Evolutionary conservation across 2,888 invertebrate genomes (phyloP).

Genomic region (Clistopyga incitator): DNA sequence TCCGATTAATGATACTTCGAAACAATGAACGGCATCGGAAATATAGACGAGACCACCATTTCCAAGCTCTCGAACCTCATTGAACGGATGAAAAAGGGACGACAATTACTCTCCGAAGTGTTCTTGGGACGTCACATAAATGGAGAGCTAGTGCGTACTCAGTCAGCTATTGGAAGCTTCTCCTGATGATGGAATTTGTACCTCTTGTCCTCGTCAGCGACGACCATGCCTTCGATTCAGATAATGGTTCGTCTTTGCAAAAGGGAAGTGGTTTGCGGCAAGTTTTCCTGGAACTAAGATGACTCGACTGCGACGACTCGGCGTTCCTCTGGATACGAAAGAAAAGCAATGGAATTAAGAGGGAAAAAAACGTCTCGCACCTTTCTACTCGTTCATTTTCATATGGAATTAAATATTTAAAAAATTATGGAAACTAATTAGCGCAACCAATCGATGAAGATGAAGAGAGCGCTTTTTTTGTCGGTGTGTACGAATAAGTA

Average conservation of each 20-base stretch:
- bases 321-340: conserved; percentile 12
- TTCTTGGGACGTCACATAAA: conserved; percentile 24
- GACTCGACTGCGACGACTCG: conserved; percentile 30
- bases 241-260: conserved; percentile 2
- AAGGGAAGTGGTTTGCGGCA: conserved; percentile 34
- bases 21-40: conserved; percentile 23
- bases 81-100: not conserved
- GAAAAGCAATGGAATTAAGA: conserved; percentile 13
- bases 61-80: conserved; percentile 21
- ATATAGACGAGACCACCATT: conserved; percentile 12
- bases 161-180: conserved; percentile 3
- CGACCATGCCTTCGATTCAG: conserved; percentile 1
- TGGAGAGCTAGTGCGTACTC: conserved; percentile 18
- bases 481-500: too few species aligned
- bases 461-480: not conserved
- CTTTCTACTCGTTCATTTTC: not conserved
- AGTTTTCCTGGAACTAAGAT: conserved; percentile 4
- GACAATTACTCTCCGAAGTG: conserved; percentile 4
- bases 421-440: not conserved
- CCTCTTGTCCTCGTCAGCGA: not conserved
- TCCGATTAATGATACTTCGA: conserved; percentile 18
- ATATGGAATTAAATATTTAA: not conserved
- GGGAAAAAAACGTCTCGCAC: not conserved
- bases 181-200: conserved; percentile 11
- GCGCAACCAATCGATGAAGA: not conserved